These are phyloP conservation scores for Poeciliopsis turneri DNA, from an alignment of 2,797 vertebrate species.

Conservation along the genomic window DNA sequence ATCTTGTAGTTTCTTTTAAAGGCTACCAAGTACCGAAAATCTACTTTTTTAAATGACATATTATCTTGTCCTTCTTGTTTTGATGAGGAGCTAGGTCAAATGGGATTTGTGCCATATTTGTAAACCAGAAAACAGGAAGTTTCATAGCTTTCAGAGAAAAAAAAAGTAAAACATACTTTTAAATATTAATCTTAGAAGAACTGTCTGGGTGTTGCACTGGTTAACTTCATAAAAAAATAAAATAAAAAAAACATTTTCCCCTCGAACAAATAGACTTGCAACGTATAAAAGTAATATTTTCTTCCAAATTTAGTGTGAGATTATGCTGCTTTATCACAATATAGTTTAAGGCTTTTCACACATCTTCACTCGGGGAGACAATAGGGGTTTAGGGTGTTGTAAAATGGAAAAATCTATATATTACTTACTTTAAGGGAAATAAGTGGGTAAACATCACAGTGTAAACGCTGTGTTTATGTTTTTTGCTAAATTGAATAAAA, in stretches of 20 bases:
- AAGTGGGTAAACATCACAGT: conserved; percentile 57
- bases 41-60: background rate
- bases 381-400: background rate
- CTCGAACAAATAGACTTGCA: background rate
- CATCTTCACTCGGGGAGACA: background rate
- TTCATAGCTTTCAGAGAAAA: background rate
- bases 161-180: background rate
- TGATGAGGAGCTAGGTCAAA: background rate
- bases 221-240: background rate
- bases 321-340: background rate
- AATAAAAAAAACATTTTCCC: background rate
- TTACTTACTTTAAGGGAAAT: conserved; percentile 49
- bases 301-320: background rate
- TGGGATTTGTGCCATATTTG: background rate
- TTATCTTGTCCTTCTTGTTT: background rate
- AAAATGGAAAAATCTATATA: conserved; percentile 28
- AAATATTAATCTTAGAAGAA: background rate
- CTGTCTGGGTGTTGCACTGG: background rate
- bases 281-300: background rate
- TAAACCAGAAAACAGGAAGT: background rate
- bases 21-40: background rate
- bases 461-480: conserved; percentile 62
- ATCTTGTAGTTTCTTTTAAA: background rate
- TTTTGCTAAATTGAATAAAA: conserved; percentile 49
- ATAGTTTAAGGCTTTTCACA: background rate